Conservation (phyloP, 2,888 invertebrate species). For the Tribolium freemani region DNA sequence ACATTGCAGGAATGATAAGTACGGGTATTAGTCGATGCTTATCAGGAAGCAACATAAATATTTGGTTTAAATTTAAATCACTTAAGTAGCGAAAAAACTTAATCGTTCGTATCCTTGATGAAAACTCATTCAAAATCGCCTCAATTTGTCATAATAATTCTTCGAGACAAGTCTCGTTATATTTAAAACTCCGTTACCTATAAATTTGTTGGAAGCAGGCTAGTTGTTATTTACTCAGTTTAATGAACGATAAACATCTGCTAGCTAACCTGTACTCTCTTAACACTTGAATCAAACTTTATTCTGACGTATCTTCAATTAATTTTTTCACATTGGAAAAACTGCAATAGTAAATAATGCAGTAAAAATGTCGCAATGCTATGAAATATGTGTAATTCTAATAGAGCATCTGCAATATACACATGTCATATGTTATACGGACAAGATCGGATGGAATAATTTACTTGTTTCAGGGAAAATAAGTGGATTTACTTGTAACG, state of each 20-base stretch:
- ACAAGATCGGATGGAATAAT: slow-evolving; percentile 1
- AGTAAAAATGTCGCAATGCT: slow-evolving; percentile 48
- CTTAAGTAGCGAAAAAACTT: slow-evolving; percentile 2
- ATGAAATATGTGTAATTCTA: slow-evolving; percentile 51
- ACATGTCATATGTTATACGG: slow-evolving; percentile 31
- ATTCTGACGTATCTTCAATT: background rate
- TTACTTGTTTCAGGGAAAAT: background rate
- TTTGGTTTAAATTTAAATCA: slow-evolving; percentile 2
- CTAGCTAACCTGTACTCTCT: background rate
- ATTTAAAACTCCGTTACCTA: slow-evolving; percentile 21
- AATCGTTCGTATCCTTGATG: background rate
- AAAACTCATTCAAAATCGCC: background rate
- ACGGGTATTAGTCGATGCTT: slow-evolving; percentile 19
- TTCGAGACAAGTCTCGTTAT: background rate
- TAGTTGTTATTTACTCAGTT: slow-evolving; percentile 24
- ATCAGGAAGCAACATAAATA: slow-evolving; percentile 18
- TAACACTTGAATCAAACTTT: slow-evolving; percentile 7
- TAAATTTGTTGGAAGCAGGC: slow-evolving; percentile 6
- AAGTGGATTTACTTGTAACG: background rate
- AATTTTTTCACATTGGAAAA: slow-evolving; percentile 38
- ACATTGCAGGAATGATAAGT: slow-evolving; percentile 10
- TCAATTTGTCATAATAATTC: slow-evolving; percentile 10
- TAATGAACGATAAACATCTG: slow-evolving; percentile 26
- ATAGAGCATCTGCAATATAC: slow-evolving; percentile 50
- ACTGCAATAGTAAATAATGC: slow-evolving; percentile 54